Evolutionary conservation across 2,113 vertebrate species (phyloP).

Genomic region (Orthochromis malagaraziensis): DNA sequence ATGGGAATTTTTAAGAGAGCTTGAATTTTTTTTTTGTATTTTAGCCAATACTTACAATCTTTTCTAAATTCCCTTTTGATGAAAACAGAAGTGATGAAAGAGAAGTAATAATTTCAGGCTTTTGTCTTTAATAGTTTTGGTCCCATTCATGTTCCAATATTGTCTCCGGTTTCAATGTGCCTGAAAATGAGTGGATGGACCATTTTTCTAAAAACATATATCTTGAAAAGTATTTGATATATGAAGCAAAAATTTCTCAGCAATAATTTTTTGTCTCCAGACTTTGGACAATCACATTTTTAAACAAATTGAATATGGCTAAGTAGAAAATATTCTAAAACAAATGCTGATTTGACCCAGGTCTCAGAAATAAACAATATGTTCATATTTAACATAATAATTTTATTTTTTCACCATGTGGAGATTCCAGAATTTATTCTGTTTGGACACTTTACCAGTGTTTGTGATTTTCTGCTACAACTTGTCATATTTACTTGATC

Average conservation of each 20-base stretch:
- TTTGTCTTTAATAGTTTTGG: accelerated
- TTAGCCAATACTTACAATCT: neutral
- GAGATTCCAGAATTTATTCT: neutral
- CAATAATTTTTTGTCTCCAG: neutral
- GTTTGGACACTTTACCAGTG: neutral
- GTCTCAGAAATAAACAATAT: neutral
- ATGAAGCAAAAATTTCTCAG: neutral
- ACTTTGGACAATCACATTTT: neutral
- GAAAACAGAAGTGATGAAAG: neutral
- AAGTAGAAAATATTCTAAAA: neutral
- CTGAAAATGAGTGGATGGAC: neutral
- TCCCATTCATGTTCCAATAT: neutral
- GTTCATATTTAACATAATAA: neutral
- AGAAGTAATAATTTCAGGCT: neutral
- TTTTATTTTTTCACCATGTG: neutral
- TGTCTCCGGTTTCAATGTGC: neutral
- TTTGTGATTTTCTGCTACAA: neutral
- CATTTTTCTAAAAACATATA: neutral
- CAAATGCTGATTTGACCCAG: neutral
- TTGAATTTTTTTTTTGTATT: accelerated
- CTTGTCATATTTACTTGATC: neutral
- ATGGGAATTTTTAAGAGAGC: neutral
- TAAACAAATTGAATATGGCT: neutral
- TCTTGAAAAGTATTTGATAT: neutral
- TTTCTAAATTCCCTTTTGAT: neutral